These are phyloP conservation scores for Bos indicus DNA, from an alignment of 2,113 vertebrate genomes.

Conservation along the genomic window DNA sequence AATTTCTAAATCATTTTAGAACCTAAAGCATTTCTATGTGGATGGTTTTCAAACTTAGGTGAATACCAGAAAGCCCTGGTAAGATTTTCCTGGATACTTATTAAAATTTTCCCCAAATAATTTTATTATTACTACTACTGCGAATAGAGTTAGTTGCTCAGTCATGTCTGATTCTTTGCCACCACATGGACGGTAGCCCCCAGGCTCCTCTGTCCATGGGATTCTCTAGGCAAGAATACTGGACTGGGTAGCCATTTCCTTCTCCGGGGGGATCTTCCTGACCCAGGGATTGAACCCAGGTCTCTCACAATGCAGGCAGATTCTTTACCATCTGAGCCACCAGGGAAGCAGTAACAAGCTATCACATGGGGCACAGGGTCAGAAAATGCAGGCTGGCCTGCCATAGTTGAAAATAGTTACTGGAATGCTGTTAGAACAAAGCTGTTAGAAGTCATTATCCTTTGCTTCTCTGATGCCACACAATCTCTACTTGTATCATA, in stretches of 20 bases:
- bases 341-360: neutral
- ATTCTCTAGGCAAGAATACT: neutral
- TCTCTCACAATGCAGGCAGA: neutral
- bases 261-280: neutral
- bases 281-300: rapidly evolving
- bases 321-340: neutral
- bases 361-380: rapidly evolving
- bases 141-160: neutral
- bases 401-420: neutral
- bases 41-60: neutral
- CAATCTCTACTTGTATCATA: rapidly evolving
- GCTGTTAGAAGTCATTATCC: neutral
- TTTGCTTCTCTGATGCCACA: neutral
- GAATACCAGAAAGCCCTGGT: neutral
- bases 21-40: neutral
- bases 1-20: no score
- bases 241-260: neutral
- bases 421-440: neutral
- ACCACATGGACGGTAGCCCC: neutral
- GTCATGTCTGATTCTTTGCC: neutral
- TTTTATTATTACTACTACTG: neutral
- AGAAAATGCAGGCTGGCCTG: neutral
- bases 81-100: neutral
- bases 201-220: neutral
- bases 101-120: neutral